Conservation (phyloP, 2,797 vertebrate species). For the Enteromius thamalakanensis region DNA sequence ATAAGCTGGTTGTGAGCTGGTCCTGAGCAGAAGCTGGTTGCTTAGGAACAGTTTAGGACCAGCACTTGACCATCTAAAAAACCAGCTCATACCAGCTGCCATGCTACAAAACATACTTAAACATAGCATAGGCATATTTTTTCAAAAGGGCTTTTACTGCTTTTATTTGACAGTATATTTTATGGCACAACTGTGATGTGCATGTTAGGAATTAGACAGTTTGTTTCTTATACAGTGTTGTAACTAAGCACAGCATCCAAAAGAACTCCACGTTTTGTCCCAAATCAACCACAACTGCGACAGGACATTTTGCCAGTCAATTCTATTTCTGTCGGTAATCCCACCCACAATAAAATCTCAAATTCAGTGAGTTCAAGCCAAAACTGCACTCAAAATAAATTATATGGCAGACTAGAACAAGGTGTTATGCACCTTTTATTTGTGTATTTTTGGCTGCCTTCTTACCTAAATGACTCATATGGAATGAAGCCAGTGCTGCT, state of each 20-base stretch:
- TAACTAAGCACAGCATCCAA: background rate
- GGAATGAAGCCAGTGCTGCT: slow-evolving; percentile 72
- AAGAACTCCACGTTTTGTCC: background rate
- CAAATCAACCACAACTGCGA: no score
- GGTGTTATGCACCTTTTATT: slow-evolving; percentile 10
- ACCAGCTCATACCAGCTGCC: background rate
- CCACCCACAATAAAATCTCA: background rate
- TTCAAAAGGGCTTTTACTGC: background rate
- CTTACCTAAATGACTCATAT: slow-evolving; percentile 85
- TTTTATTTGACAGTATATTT: slow-evolving; percentile 4
- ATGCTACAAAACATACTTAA: background rate
- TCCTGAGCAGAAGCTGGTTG: background rate
- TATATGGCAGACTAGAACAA: background rate
- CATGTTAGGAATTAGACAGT: background rate
- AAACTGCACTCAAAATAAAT: background rate
- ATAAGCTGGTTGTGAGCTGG: background rate
- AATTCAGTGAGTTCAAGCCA: background rate
- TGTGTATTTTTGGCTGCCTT: slow-evolving; percentile 17
- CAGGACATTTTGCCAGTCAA: no score
- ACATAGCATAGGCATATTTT: background rate
- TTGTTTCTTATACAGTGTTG: background rate
- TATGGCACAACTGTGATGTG: background rate
- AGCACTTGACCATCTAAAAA: background rate
- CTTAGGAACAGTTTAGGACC: background rate
- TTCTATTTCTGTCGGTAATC: background rate